Conservation (phyloP, 2,888 invertebrate genomes). For the Cataglyphis rosenhaueri region DNA sequence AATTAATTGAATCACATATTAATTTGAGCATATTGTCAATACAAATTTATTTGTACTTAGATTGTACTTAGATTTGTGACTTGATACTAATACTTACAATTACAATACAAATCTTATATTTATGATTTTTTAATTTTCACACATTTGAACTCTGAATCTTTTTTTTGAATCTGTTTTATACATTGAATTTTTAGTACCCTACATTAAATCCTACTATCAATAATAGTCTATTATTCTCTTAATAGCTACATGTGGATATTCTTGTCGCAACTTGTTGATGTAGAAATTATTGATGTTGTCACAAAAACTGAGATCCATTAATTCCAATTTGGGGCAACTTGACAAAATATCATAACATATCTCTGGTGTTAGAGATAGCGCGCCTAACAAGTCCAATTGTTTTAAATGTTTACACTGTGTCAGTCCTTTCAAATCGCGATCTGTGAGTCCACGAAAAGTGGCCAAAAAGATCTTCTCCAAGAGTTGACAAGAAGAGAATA, state of each 20-base stretch:
- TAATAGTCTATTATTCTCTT: slow-evolving; percentile 86
- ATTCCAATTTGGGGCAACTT: slow-evolving; percentile 87
- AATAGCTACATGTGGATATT: slow-evolving; percentile 89
- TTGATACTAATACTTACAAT: not conserved
- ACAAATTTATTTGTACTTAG: not conserved
- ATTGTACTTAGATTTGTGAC: not conserved
- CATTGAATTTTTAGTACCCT: not conserved
- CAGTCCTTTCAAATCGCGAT: slow-evolving; percentile 91
- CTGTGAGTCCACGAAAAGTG: slow-evolving; percentile 93
- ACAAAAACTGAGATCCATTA: slow-evolving; percentile 96
- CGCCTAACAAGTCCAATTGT: slow-evolving; percentile 94
- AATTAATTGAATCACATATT: too few relatives aligned
- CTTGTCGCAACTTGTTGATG: slow-evolving; percentile 88
- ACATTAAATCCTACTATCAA: slow-evolving; percentile 10
- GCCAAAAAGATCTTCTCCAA: slow-evolving; percentile 93
- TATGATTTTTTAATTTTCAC: not conserved
- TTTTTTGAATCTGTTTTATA: too few relatives aligned
- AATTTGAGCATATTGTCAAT: not conserved
- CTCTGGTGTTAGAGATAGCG: slow-evolving; percentile 91
- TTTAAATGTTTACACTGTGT: slow-evolving; percentile 90
- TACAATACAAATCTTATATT: not conserved
- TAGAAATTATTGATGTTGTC: slow-evolving; percentile 91
- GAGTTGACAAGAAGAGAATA: slow-evolving; percentile 84
- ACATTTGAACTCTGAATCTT: not conserved
- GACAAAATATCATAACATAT: slow-evolving; percentile 86